phyloP scores from a whole-genome alignment of 2,797 vertebrate species.

The Hozukius guyotensis region DNA sequence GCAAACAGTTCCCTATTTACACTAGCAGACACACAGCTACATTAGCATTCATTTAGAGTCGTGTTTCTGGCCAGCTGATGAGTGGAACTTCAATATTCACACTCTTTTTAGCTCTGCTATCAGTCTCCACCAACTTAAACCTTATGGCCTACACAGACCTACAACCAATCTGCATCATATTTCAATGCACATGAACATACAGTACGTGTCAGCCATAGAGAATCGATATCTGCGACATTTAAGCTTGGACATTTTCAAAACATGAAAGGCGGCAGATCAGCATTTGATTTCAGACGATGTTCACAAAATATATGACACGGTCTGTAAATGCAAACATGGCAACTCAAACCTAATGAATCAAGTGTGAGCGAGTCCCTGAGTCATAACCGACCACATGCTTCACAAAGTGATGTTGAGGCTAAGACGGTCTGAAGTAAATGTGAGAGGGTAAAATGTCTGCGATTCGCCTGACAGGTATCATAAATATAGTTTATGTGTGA shows the following conservation, averaged over 20 bases:
- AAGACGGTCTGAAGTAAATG: constrained; percentile 31
- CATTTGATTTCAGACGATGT: background rate
- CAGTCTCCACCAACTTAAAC: background rate
- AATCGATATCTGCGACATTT: background rate
- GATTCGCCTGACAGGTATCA: constrained; percentile 2
- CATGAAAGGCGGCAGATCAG: background rate
- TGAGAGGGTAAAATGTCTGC: constrained; percentile 33
- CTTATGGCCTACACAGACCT: background rate
- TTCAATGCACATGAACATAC: background rate
- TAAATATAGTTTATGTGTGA: constrained; percentile 22
- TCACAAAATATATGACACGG: background rate
- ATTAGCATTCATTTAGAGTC: background rate
- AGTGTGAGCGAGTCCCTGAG: background rate
- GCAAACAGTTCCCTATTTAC: background rate
- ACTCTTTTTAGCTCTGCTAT: background rate
- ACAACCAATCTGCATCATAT: background rate
- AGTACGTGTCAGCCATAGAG: background rate
- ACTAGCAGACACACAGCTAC: background rate
- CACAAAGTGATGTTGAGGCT: background rate
- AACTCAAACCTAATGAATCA: background rate
- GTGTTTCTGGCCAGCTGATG: too few species aligned
- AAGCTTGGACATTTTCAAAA: background rate
- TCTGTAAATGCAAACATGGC: background rate
- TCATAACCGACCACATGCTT: background rate
- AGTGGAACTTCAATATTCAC: background rate